Evolutionary conservation across 1,140 invertebrate species (phyloP).

Genomic region (Diprion similis): DNA sequence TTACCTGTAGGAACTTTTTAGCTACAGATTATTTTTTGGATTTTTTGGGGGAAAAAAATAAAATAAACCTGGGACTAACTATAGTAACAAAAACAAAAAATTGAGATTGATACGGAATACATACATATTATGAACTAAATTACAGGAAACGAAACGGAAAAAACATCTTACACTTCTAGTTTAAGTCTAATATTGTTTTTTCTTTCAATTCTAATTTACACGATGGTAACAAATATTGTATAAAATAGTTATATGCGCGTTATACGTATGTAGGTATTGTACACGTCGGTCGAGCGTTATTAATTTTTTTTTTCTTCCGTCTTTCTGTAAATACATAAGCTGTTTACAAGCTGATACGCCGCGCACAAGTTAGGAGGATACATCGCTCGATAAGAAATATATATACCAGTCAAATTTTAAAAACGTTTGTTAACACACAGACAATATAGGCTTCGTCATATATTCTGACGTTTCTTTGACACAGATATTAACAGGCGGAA

Average conservation of each 20-base stretch:
- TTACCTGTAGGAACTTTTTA: not conserved
- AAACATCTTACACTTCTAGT: not conserved
- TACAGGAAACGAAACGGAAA: not conserved
- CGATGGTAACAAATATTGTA: conserved; percentile 56
- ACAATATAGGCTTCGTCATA: too few relatives aligned
- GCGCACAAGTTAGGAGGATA: conserved; percentile 18
- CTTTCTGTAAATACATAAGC: too few relatives aligned
- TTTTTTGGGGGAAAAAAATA: not conserved
- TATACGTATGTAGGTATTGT: conserved; percentile 13
- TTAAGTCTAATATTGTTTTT: not conserved
- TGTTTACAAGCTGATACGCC: not conserved
- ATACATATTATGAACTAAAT: not conserved
- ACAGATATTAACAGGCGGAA: too few relatives aligned
- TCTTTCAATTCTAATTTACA: conserved; percentile 49
- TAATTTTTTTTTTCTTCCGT: not conserved
- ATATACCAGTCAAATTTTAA: conserved; percentile 30
- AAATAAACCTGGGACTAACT: not conserved
- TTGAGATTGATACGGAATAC: not conserved
- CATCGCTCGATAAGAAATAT: conserved; percentile 29
- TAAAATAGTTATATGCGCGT: conserved; percentile 43
- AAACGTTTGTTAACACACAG: not conserved
- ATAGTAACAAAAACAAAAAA: not conserved
- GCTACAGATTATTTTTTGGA: not conserved
- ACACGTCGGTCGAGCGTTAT: not conserved
- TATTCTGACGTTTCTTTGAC: too few relatives aligned